Conservation (phyloP, 1,140 invertebrate species). For the Zelostemma sp. region DNA sequence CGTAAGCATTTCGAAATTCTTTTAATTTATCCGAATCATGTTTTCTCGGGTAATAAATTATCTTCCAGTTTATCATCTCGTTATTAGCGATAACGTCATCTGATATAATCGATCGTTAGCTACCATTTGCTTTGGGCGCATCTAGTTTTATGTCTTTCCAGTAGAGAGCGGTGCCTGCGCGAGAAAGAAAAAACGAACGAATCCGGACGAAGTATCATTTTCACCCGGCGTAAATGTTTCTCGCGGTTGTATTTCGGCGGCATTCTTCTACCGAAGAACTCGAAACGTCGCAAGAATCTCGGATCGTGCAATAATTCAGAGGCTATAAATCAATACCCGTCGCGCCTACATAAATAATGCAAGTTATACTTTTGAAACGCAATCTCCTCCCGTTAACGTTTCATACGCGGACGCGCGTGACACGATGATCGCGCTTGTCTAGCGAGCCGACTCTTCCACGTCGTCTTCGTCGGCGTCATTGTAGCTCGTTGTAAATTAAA, state of each 20-base stretch:
- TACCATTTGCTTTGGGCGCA: not conserved
- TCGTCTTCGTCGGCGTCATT: conserved; percentile 40
- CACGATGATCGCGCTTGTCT: conserved; percentile 30
- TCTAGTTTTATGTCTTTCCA: not conserved
- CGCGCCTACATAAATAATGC: conserved; percentile 28
- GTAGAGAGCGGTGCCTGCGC: not conserved
- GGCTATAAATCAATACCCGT: conserved; percentile 14
- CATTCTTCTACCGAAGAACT: conserved; percentile 11
- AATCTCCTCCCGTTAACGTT: conserved; percentile 6
- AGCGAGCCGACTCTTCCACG: conserved; percentile 48
- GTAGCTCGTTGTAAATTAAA: conserved; percentile 50
- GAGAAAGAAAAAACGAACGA: not conserved
- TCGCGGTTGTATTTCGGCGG: conserved; percentile 8
- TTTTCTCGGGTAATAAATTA: not conserved
- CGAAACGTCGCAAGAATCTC: conserved; percentile 9
- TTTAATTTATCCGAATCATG: not conserved
- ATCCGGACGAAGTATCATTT: too few relatives aligned
- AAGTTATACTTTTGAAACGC: conserved; percentile 15
- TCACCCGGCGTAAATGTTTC: not conserved
- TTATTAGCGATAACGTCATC: not conserved
- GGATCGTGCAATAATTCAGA: conserved; percentile 4
- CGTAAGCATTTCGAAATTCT: not conserved
- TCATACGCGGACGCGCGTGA: conserved; percentile 2
- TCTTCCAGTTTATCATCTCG: not conserved
- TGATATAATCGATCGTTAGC: conserved; percentile 2